A percentile compares a stretch with the other conserved stretches of the same genome.
Conservation (phyloP, 2,888 invertebrate species). For the Drosophila borborema region DNA sequence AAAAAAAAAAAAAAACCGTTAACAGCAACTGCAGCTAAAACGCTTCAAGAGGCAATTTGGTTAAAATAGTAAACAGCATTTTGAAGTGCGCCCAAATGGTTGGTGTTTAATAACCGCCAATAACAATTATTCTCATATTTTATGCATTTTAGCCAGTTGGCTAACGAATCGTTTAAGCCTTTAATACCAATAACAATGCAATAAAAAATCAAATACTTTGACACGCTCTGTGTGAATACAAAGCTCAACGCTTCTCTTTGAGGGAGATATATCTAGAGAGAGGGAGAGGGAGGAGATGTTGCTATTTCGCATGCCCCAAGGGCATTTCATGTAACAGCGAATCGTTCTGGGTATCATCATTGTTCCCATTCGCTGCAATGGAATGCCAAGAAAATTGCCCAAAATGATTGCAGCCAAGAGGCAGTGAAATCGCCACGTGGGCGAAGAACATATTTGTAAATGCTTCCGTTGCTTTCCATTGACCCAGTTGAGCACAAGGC, state of each 20-base stretch:
- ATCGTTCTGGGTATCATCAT: conserved; percentile 19
- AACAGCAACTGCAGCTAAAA: background rate
- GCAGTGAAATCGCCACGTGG: conserved; percentile 27
- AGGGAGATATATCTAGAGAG: too few relatives aligned
- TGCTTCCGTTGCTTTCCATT: conserved; percentile 67
- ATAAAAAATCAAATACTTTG: background rate
- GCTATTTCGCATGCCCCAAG: background rate
- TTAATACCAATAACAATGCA: background rate
- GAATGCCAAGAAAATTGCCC: conserved; percentile 23
- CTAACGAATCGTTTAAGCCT: background rate
- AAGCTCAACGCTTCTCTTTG: background rate
- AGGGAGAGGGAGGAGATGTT: too few relatives aligned
- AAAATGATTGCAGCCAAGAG: conserved; percentile 25
- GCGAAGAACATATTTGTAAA: conserved; percentile 50
- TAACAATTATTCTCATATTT: background rate
- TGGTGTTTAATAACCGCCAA: background rate
- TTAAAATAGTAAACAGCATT: background rate
- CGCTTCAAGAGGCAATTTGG: background rate
- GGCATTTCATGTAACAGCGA: conserved; percentile 14
- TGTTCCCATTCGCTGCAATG: conserved; percentile 21
- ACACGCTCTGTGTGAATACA: background rate
- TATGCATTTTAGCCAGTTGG: background rate
- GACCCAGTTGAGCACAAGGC: conserved; percentile 59
- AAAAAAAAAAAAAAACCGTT: background rate
- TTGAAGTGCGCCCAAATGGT: background rate